phyloP scores from a whole-genome alignment of 2,797 vertebrate species.

The Sebastiscus albofasciatus region DNA sequence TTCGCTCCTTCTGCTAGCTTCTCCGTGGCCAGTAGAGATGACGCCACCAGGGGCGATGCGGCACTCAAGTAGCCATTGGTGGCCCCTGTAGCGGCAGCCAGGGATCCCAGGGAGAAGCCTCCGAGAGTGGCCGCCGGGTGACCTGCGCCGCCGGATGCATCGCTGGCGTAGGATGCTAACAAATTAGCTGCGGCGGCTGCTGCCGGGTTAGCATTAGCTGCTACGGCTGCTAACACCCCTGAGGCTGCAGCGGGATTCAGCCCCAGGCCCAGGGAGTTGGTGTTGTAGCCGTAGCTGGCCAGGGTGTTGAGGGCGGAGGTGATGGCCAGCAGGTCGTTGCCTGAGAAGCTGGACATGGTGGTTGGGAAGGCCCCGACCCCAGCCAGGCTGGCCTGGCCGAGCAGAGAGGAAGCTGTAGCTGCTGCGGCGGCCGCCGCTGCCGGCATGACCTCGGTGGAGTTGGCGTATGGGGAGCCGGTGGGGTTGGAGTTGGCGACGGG shows the following conservation, averaged over 20 bases:
- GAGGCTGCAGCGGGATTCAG: slow-evolving; percentile 91
- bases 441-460: slow-evolving; percentile 90
- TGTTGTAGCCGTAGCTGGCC: slow-evolving; percentile 96
- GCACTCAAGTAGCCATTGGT: slow-evolving; percentile 91
- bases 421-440: slow-evolving; percentile 87
- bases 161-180: slow-evolving; percentile 91
- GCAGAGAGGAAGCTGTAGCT: slow-evolving; percentile 88
- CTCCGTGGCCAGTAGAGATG: slow-evolving; percentile 90
- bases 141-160: slow-evolving; percentile 83
- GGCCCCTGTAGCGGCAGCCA: slow-evolving; percentile 88
- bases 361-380: slow-evolving; percentile 90
- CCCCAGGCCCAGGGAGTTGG: slow-evolving; percentile 92
- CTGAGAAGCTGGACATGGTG: slow-evolving; percentile 91
- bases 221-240: slow-evolving; percentile 90
- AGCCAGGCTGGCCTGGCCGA: slow-evolving; percentile 89
- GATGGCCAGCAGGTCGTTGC: slow-evolving; percentile 93
- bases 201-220: slow-evolving; percentile 91
- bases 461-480: slow-evolving; percentile 94
- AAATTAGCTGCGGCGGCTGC: slow-evolving; percentile 92
- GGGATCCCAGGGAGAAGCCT: slow-evolving; percentile 90
- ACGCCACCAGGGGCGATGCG: slow-evolving; percentile 88
- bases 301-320: slow-evolving; percentile 94
- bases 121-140: slow-evolving; percentile 83
- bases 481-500: slow-evolving; percentile 97
- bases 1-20: slow-evolving; percentile 92